Evolutionary conservation across 2,888 invertebrate genomes (phyloP), one percentile per base, ranked within the genome.

Genomic region (Gymnocheta viridis): DNA sequence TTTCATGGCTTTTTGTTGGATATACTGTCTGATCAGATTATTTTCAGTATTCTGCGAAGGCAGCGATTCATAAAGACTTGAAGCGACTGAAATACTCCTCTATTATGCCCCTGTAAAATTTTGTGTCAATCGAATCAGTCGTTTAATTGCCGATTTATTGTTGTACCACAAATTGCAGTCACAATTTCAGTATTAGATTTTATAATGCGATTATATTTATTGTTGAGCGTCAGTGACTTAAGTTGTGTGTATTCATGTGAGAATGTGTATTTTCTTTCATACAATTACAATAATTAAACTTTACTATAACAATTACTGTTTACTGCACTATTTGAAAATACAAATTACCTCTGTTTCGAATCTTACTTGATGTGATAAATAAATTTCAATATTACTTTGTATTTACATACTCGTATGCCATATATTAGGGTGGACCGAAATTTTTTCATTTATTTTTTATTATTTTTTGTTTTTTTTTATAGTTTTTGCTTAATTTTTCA

Each of bases 231-330:
- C n/a, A n/a, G n/a, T n/a, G n/a, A n/a, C n/a, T n/a, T 56, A 4
- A 12, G 1, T 10, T n/a, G 12, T 29, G 35, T 41, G 4, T 47
- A 35, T 14, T 19, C 56, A 24, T 62, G 3, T 73, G 47, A 77
- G 27, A 41, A 27, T 10, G n/a, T 41, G 4, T 1, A 6, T 19
- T 69, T 69, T n/a, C 22, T 38, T 60, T 24, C n/a, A 6, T 19
- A 51, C 51, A 62, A 38, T 38, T n/a, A 32, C 64, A 64, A 66
- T 67, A 32, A 74, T 62, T 49, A 67, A 51, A 67, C 49, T 66
- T 60, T 41, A 58, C 56, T 66, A 29, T 54, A 80, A 78, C 69
- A 78, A 78, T 78, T 41, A 78, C 58, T 60, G 41, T 78, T 51
- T 51, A 60, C 69, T 24, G 32, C 4, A 3, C 19, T 35, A 66